Conservation (phyloP, 1,140 invertebrate species). For the Caenorhabditis briggsae region DNA sequence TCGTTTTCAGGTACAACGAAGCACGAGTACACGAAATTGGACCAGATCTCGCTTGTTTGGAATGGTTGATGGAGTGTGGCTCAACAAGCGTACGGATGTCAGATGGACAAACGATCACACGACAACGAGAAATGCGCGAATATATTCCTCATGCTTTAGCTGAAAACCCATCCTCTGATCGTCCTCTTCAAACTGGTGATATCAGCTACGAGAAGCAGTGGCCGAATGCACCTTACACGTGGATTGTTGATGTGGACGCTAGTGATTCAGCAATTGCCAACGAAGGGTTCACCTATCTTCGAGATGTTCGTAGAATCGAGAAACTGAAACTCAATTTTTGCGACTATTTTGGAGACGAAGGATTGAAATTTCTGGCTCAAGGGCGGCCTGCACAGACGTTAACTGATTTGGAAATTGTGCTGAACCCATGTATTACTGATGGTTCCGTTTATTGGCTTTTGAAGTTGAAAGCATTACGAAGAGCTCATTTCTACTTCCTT, state of each 20-base stretch:
- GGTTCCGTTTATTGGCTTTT: conserved; percentile 67
- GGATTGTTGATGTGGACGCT: conserved; percentile 69
- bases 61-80: conserved; percentile 77
- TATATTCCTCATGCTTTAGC: conserved; percentile 64
- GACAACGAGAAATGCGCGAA: conserved; percentile 68
- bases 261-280: conserved; percentile 74
- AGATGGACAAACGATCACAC: conserved; percentile 71
- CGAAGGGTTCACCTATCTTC: conserved; percentile 74
- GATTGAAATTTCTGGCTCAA: conserved; percentile 66
- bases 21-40: conserved; percentile 71
- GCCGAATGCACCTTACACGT: conserved; percentile 48
- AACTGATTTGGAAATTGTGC: conserved; percentile 72
- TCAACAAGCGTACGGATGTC: conserved; percentile 72
- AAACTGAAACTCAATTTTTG: conserved; percentile 75
- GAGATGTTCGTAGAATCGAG: conserved; percentile 68
- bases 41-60: conserved; percentile 75
- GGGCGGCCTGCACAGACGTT: conserved; percentile 69
- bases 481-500: conserved; percentile 67
- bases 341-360: conserved; percentile 74
- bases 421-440: conserved; percentile 72
- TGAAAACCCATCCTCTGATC: conserved; percentile 3
- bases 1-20: conserved; percentile 59
- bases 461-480: conserved; percentile 67
- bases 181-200: conserved; percentile 6
- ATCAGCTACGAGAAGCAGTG: conserved; percentile 44